phyloP scores from a whole-genome alignment of 53 echinoderm and acorn worm genomes.

The Holothuria leucospilota region DNA sequence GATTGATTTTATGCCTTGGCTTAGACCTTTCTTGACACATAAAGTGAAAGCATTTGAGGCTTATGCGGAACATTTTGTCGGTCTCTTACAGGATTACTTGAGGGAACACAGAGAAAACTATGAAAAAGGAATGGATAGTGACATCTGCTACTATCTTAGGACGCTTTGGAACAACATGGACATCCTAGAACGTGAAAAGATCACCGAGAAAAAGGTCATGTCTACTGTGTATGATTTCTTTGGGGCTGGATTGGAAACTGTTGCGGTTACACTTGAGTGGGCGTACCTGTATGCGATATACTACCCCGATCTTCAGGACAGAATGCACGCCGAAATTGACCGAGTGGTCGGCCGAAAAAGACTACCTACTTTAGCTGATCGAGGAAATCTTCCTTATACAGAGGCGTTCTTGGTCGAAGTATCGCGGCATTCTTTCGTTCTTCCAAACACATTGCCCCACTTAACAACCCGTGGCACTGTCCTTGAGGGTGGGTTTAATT shows the following conservation, averaged over 20 bases:
- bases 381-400: constrained; percentile 72
- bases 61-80: constrained; percentile 65
- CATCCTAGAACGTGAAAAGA: constrained; percentile 17
- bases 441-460: constrained; percentile 82
- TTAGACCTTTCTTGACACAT: constrained; percentile 51
- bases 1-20: constrained; percentile 75
- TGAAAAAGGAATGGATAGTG: constrained; percentile 37
- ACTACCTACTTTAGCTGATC: constrained; percentile 68
- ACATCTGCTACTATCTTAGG: constrained; percentile 68
- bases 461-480: constrained; percentile 78
- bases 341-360: constrained; percentile 51
- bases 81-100: constrained; percentile 69
- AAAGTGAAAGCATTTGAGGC: constrained; percentile 70
- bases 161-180: constrained; percentile 51
- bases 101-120: neutral
- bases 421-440: constrained; percentile 69
- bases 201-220: constrained; percentile 54
- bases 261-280: constrained; percentile 66
- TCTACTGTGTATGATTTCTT: constrained; percentile 64
- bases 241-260: constrained; percentile 73
- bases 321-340: constrained; percentile 71
- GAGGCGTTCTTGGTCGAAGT: constrained; percentile 84
- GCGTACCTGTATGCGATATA: constrained; percentile 57
- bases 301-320: constrained; percentile 65
- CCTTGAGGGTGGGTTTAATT: constrained; percentile 62